Conservation (phyloP, 2,113 vertebrate species). For the Trogon surrucura region DNA sequence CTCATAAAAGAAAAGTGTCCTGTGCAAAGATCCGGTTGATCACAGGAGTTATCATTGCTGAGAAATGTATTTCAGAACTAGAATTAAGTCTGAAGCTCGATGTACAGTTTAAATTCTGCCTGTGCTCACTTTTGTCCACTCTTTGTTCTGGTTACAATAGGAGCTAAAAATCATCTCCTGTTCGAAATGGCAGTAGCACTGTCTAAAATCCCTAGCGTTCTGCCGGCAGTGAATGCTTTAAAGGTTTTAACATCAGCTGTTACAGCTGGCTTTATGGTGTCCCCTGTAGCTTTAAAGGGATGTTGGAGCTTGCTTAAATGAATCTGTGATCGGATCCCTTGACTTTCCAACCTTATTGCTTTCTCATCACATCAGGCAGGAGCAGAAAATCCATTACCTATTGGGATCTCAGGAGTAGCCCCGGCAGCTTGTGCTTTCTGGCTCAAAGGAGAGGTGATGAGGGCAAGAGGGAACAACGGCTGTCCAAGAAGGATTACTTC, state of each 20-base stretch:
- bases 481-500: not conserved
- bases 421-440: not conserved
- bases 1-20: not conserved
- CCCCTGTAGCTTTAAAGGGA: not conserved
- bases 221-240: not conserved
- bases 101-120: not conserved
- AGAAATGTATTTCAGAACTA: not conserved
- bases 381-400: not conserved
- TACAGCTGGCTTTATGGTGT: not conserved
- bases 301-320: not conserved
- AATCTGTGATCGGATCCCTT: not conserved
- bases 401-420: not conserved
- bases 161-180: not conserved
- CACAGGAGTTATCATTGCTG: accelerated
- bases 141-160: not conserved
- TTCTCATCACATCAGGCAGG: not conserved
- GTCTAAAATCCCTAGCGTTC: not conserved
- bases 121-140: not conserved
- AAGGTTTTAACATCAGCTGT: not conserved
- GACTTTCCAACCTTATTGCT: not conserved
- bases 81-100: not conserved
- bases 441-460: not conserved
- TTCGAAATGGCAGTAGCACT: not conserved
- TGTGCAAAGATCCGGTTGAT: not conserved
- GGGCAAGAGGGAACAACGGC: not conserved